Evolutionary conservation across 23 tunicate genomes (phyloP).

Genomic region (Halocynthia roretzi): DNA sequence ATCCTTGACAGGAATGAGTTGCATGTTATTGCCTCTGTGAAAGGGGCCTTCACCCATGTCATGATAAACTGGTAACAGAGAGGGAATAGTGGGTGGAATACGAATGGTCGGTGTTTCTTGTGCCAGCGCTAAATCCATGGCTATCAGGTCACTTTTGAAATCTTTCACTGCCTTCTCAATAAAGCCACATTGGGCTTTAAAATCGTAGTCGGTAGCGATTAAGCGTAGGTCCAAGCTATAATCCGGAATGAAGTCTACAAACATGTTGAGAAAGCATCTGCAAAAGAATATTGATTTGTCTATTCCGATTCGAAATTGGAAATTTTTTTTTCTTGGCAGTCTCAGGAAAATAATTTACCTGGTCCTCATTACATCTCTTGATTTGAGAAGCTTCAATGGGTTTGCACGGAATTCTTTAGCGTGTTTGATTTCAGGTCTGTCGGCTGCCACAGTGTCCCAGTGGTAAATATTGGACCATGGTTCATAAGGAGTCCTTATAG

Average conservation of each 20-base stretch:
- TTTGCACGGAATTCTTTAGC: slow-evolving; percentile 31
- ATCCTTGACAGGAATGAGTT: no score
- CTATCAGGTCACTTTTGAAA: background rate
- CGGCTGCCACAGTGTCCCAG: slow-evolving; percentile 32
- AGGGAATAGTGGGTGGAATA: no score
- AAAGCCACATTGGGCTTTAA: background rate
- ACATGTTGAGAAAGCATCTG: slow-evolving; percentile 5
- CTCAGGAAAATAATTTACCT: slow-evolving; percentile 17
- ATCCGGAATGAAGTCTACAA: background rate
- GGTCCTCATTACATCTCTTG: slow-evolving; percentile 51
- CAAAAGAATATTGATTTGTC: background rate
- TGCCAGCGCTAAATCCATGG: background rate
- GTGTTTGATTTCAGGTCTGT: slow-evolving; percentile 1
- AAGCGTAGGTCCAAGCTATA: background rate
- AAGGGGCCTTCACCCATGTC: no score
- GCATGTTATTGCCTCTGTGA: no score
- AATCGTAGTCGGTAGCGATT: background rate
- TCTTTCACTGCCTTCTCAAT: background rate
- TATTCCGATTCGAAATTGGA: background rate
- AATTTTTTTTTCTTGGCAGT: background rate
- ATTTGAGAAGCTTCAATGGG: slow-evolving; percentile 27
- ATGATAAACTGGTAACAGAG: no score
- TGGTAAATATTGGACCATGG: slow-evolving; percentile 25
- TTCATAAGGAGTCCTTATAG: slow-evolving; percentile 49
- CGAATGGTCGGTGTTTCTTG: no score